Base-by-base conservation (phyloP, 1,140 invertebrate species). In the Wiebesia pumilae region DNA sequence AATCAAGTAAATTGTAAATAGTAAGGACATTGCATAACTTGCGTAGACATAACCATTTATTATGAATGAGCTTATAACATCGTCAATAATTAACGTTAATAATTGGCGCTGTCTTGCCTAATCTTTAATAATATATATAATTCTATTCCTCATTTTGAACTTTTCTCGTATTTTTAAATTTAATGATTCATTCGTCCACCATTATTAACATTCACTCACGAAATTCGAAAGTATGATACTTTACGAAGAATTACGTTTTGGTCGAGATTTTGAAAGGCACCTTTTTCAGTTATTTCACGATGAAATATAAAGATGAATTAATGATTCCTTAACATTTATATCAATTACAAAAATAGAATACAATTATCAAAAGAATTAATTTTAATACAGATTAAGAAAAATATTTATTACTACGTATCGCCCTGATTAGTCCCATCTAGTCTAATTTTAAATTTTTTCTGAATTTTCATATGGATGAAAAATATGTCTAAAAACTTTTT, bases 1-100 rank as follows among this genome's bases (percentile, higher is more conserved):
- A 93, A 93, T 93, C 92, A 92, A 93, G 90, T 93, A 91, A 92
- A 92, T 89, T 89, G 84, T 85, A 88, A 86, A 85, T 69, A 73
- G 30, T 73, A 69, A 81, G 47, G 67, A 10, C 40, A 75, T 77
- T 77, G 14, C 35, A 75, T 81, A 81, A 81, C 47, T 73, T 75
- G 51, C 10, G 65, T 81, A 81, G n/a, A 65, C 7, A 30, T 77
- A 65, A 86, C 84, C 38, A 81, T 27, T 43, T 71, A 16, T 85
- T 80, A 83, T 40, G 19, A 82, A 67, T 51, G 65, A 69, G 71
- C 80, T 78, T 40, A 38, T 81, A 81, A 81, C 77, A 71, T 77
- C 35, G 51, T 77, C 38, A 79, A 12, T 78, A 51, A 14, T 85
- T 65, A 81, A 75, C 35, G 0, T 58, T 85, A 81, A 73, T 85